phyloP scores from a whole-genome alignment of 2,113 vertebrate species.

The Anarrhichthys ocellatus region DNA sequence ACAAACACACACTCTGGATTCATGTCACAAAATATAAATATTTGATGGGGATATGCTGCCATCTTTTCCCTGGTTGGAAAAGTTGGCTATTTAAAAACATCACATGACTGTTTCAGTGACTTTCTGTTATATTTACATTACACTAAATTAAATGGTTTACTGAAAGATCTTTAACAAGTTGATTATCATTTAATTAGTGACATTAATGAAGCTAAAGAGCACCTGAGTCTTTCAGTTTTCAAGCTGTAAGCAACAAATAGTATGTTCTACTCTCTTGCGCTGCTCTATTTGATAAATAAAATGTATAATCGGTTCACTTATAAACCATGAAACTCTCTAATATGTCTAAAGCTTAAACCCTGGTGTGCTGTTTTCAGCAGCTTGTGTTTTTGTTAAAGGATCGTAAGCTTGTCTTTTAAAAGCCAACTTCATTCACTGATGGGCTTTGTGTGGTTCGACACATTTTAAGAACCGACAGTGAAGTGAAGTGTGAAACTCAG shows the following conservation, averaged over 20 bases:
- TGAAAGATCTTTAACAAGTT: background rate
- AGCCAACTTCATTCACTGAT: background rate
- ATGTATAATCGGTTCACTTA: background rate
- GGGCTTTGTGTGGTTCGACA: background rate
- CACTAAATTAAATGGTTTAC: background rate
- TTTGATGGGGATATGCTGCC: background rate
- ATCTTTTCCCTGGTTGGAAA: background rate
- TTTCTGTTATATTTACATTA: background rate
- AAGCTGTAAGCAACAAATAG: background rate
- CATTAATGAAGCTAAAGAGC: background rate
- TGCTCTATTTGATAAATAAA: background rate
- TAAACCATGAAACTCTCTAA: background rate
- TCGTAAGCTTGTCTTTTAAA: too few species aligned
- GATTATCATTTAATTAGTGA: background rate
- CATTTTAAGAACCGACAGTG: background rate
- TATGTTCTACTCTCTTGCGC: background rate
- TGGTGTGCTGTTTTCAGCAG: background rate
- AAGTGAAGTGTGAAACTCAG: background rate
- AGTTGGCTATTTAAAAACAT: background rate
- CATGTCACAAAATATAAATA: too few species aligned
- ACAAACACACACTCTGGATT: too few species aligned
- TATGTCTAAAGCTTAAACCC: background rate
- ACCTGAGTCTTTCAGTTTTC: background rate
- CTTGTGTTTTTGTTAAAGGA: background rate
- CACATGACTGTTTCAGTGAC: background rate